Evolutionary conservation across 2,888 invertebrate species (phyloP).

Genomic region (Hydrotaea diabolus): DNA sequence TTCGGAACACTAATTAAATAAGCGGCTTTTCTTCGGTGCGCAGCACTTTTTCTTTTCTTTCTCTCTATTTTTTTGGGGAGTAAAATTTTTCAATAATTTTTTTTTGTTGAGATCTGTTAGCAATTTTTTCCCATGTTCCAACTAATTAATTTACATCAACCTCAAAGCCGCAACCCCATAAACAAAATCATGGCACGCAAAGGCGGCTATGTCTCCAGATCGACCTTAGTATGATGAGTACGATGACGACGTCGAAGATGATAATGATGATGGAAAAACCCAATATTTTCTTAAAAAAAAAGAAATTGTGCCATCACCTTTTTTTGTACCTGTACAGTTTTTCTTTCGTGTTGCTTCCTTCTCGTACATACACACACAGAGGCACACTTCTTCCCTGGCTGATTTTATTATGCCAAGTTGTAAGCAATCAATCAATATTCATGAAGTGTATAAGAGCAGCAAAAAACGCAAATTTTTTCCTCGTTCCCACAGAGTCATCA

Average conservation of each 20-base stretch:
- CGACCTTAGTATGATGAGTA: conserved; percentile 5
- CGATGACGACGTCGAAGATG: background rate
- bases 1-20: conserved; percentile 45
- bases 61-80: background rate
- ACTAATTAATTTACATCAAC: conserved; percentile 50
- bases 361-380: background rate
- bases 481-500: conserved; percentile 51
- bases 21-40: conserved; percentile 26
- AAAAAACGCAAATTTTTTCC: conserved; percentile 1
- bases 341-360: background rate
- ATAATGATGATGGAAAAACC: conserved; percentile 6
- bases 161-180: background rate
- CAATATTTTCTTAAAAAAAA: conserved; percentile 19
- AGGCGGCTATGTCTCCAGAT: background rate
- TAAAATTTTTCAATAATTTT: conserved; percentile 24
- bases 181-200: background rate
- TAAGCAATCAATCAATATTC: conserved; percentile 69
- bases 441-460: conserved; percentile 59
- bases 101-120: conserved; percentile 27
- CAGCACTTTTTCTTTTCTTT: background rate
- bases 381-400: background rate
- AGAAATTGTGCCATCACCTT: background rate
- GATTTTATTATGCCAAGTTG: conserved; percentile 60
- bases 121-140: conserved; percentile 20
- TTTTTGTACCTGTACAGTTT: background rate